A percentile compares a stretch with the other conserved stretches of the same genome.
phyloP scores from a whole-genome alignment of 2,888 invertebrate genomes.

The Rhagonycha lutea region DNA sequence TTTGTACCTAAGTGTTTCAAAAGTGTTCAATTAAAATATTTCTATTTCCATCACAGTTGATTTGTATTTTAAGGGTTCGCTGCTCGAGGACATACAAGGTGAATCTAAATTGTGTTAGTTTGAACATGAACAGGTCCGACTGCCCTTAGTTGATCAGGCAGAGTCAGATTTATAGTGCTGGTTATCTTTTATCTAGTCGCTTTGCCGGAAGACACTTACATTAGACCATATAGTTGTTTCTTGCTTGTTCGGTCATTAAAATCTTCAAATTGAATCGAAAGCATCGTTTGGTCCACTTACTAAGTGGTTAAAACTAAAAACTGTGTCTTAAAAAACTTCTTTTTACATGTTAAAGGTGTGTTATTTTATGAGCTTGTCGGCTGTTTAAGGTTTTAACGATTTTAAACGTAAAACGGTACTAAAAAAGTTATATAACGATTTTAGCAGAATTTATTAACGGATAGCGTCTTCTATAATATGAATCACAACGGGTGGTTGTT shows the following conservation, averaged over 20 bases:
- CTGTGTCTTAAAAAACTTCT: slow-evolving; percentile 21
- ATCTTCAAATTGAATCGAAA: not conserved
- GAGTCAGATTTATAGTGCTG: slow-evolving; percentile 34
- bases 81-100: slow-evolving; percentile 15
- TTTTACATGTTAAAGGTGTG: slow-evolving; percentile 34
- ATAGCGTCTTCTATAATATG: slow-evolving; percentile 26
- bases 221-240: slow-evolving; percentile 10
- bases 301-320: slow-evolving; percentile 25
- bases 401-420: slow-evolving; percentile 29
- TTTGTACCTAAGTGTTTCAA: not conserved
- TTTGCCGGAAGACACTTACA: slow-evolving; percentile 35
- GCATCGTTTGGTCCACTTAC: slow-evolving; percentile 16
- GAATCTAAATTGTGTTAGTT: slow-evolving; percentile 11
- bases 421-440: slow-evolving; percentile 32
- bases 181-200: slow-evolving; percentile 37
- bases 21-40: not conserved
- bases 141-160: slow-evolving; percentile 31
- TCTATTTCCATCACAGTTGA: not conserved
- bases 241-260: slow-evolving; percentile 10
- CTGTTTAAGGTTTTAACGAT: slow-evolving; percentile 36
- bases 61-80: not conserved
- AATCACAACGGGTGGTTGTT: slow-evolving; percentile 19
- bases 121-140: slow-evolving; percentile 17
- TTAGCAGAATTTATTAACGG: slow-evolving; percentile 32
- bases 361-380: slow-evolving; percentile 36